These are phyloP conservation scores for Seladonia tumulorum DNA, from an alignment of 2,888 invertebrate species.

Conservation along the genomic window DNA sequence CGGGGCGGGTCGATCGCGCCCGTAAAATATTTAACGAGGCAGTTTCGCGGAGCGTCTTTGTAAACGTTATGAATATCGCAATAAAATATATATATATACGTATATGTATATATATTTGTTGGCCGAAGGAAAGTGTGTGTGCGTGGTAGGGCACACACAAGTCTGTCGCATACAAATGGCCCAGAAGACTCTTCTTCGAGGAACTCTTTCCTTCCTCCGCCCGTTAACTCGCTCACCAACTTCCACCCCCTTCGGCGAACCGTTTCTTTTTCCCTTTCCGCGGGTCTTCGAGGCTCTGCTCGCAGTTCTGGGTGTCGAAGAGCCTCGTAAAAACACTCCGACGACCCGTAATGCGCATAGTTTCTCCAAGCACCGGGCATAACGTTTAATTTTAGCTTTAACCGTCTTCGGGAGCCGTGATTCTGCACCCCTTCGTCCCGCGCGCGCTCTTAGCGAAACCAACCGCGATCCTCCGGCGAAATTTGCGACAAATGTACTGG, in stretches of 20 bases:
- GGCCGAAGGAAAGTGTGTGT: slow-evolving; percentile 9
- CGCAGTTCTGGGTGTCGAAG: slow-evolving; percentile 27
- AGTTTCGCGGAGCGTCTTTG: slow-evolving; percentile 78
- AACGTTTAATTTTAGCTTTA: slow-evolving; percentile 74
- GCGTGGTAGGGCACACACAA: slow-evolving; percentile 39
- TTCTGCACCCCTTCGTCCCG: background rate
- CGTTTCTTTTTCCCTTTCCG: slow-evolving; percentile 11
- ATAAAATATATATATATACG: slow-evolving; percentile 76
- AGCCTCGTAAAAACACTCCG: slow-evolving; percentile 62
- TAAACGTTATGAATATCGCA: slow-evolving; percentile 82
- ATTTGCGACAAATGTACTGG: background rate
- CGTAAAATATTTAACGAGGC: slow-evolving; percentile 83
- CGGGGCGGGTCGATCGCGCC: slow-evolving; percentile 66
- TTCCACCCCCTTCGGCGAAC: slow-evolving; percentile 27
- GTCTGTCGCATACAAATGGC: slow-evolving; percentile 65
- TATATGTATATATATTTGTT: background rate
- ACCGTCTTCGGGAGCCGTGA: background rate
- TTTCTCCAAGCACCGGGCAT: slow-evolving; percentile 74
- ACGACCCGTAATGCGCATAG: slow-evolving; percentile 72
- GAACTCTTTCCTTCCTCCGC: slow-evolving; percentile 51
- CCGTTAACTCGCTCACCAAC: slow-evolving; percentile 40
- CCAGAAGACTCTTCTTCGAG: slow-evolving; percentile 42
- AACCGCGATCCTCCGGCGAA: background rate
- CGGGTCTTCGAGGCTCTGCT: slow-evolving; percentile 11
- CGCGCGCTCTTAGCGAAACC: background rate